A percentile compares a stretch with the other conserved stretches of the same genome.
These are phyloP conservation scores for Mallotus villosus DNA, from an alignment of 2,797 vertebrate genomes.

Conservation along the genomic window DNA sequence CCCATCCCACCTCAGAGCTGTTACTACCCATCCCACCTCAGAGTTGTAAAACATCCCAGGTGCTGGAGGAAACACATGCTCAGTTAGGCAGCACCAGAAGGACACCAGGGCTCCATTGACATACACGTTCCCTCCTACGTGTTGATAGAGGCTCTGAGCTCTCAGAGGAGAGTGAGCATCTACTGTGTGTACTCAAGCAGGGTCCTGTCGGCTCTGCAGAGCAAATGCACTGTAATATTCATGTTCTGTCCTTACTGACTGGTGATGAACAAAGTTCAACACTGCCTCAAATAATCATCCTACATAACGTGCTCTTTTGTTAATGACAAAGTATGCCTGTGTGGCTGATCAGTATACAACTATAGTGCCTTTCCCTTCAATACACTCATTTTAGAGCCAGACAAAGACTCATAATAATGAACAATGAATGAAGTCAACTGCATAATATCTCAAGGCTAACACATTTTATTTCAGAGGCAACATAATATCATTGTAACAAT, in stretches of 20 bases:
- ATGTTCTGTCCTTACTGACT: too few relatives aligned
- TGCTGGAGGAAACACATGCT: conserved; percentile 36
- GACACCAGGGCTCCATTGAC: conserved; percentile 5
- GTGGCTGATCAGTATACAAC: neutral
- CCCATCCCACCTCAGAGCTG: neutral
- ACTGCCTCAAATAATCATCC: too few relatives aligned
- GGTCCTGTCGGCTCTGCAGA: conserved; percentile 24
- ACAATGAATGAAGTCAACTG: neutral
- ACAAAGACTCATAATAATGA: neutral
- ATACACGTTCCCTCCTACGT: conserved; percentile 11
- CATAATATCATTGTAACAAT: conserved; percentile 31
- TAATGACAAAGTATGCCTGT: neutral
- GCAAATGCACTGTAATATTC: too few relatives aligned
- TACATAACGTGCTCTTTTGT: too few relatives aligned
- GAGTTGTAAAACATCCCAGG: conserved; percentile 27
- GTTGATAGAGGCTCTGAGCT: conserved; percentile 18
- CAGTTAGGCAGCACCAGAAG: conserved; percentile 14
- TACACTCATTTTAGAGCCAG: neutral
- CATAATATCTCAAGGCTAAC: neutral
- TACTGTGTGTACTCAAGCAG: conserved; percentile 28
- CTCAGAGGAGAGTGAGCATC: conserved; percentile 37
- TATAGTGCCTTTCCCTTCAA: too few relatives aligned
- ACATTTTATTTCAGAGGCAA: too few relatives aligned
- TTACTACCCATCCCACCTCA: conserved; percentile 11
- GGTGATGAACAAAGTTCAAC: too few relatives aligned